Evolutionary conservation across 2,888 invertebrate species (phyloP).

Genomic region (Tanaodytes sp.): DNA sequence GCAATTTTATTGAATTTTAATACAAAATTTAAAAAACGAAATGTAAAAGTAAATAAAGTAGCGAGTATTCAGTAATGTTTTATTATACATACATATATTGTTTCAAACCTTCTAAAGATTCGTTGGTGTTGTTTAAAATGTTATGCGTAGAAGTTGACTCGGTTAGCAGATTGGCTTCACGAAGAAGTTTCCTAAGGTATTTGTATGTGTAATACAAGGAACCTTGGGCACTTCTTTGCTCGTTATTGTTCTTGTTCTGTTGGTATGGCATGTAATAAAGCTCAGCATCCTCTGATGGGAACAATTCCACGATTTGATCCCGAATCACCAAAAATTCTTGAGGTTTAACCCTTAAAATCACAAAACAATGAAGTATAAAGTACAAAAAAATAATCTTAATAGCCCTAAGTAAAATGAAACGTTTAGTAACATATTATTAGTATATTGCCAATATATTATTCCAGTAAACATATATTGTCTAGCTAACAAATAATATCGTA

Average conservation of each 20-base stretch:
- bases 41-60: conserved; percentile 1
- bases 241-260: conserved; percentile 8
- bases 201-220: conserved; percentile 19
- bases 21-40: no score
- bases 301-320: conserved; percentile 20
- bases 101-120: not conserved
- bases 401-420: not conserved
- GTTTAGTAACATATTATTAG: not conserved
- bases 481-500: no score
- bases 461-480: no score
- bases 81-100: no score
- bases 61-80: not conserved
- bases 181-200: conserved; percentile 7
- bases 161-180: not conserved
- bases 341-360: conserved; percentile 5
- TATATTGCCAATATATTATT: no score
- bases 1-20: conserved; percentile 9
- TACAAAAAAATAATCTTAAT: not conserved
- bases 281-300: conserved; percentile 18
- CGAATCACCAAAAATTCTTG: not conserved
- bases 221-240: conserved; percentile 13
- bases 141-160: not conserved
- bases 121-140: no score
- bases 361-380: not conserved
- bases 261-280: conserved; percentile 11